Evolutionary conservation across 2,113 vertebrate genomes (phyloP).

Genomic region (Poeciliopsis occidentalis): DNA sequence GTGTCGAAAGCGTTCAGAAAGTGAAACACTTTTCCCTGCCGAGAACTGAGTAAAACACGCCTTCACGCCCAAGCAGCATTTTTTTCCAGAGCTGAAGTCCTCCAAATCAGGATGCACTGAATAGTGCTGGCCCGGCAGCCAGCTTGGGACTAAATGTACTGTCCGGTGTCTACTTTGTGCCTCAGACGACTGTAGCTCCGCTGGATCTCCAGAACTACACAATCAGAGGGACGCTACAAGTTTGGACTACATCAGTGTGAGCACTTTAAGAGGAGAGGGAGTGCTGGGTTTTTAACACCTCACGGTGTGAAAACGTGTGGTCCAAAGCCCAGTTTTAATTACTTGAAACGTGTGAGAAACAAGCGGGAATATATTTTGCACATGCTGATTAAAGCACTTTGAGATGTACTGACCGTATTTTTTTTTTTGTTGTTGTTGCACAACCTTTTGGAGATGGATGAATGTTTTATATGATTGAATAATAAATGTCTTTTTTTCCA

Average conservation of each 20-base stretch:
- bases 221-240: slow-evolving; percentile 46
- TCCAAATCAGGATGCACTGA: slow-evolving; percentile 67
- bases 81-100: slow-evolving; percentile 43
- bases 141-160: slow-evolving; percentile 52
- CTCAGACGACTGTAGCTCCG: slow-evolving; percentile 64
- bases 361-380: slow-evolving; percentile 71
- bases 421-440: slow-evolving; percentile 51
- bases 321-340: slow-evolving; percentile 62
- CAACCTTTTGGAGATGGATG: slow-evolving; percentile 70
- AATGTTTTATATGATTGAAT: slow-evolving; percentile 79
- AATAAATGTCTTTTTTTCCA: slow-evolving; percentile 74
- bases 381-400: slow-evolving; percentile 70
- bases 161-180: slow-evolving; percentile 65
- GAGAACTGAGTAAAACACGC: slow-evolving; percentile 27
- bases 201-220: slow-evolving; percentile 45
- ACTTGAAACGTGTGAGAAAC: slow-evolving; percentile 66
- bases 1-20: slow-evolving; percentile 34
- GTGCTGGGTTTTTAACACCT: slow-evolving; percentile 25
- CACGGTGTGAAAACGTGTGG: slow-evolving; percentile 40
- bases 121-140: slow-evolving; percentile 47
- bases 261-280: slow-evolving; percentile 52
- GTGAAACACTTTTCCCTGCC: slow-evolving; percentile 24
- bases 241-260: slow-evolving; percentile 31
- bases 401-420: slow-evolving; percentile 63
- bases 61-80: slow-evolving; percentile 33